Conservation (phyloP, 2,888 invertebrate genomes). For the Torymus auratus region DNA sequence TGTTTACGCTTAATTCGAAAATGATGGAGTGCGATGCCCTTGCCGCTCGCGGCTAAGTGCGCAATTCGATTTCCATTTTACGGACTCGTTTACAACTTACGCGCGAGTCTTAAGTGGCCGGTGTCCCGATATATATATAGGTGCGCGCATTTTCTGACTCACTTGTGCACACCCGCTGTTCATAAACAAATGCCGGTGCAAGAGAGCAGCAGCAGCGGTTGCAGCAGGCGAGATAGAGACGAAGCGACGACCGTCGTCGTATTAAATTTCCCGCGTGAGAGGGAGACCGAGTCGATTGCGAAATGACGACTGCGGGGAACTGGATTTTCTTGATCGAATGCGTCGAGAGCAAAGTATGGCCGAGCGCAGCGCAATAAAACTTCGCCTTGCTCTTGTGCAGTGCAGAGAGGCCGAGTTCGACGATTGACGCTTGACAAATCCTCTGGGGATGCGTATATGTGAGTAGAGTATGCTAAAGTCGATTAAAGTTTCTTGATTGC, state of each 20-base stretch:
- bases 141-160: neutral
- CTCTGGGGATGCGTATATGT: neutral
- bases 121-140: no score
- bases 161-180: neutral
- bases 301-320: conserved; percentile 43
- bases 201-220: no score
- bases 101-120: no score
- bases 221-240: neutral
- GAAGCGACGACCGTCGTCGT: neutral
- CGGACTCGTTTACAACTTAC: conserved; percentile 20
- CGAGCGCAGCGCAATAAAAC: no score
- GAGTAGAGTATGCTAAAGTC: no score
- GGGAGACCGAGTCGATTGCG: conserved; percentile 3
- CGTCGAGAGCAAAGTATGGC: no score
- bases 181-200: conserved; percentile 24
- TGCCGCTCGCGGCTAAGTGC: conserved; percentile 12
- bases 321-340: conserved; percentile 37
- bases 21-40: conserved; percentile 39
- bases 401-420: no score
- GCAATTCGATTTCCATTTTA: conserved; percentile 48
- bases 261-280: conserved; percentile 44
- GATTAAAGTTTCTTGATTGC: no score
- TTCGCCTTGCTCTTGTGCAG: neutral
- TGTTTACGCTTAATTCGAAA: conserved; percentile 34
- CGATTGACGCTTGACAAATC: conserved; percentile 6